Base-by-base conservation (phyloP, 2,888 invertebrate genomes). In the Glyphotaelius pellucidus region DNA sequence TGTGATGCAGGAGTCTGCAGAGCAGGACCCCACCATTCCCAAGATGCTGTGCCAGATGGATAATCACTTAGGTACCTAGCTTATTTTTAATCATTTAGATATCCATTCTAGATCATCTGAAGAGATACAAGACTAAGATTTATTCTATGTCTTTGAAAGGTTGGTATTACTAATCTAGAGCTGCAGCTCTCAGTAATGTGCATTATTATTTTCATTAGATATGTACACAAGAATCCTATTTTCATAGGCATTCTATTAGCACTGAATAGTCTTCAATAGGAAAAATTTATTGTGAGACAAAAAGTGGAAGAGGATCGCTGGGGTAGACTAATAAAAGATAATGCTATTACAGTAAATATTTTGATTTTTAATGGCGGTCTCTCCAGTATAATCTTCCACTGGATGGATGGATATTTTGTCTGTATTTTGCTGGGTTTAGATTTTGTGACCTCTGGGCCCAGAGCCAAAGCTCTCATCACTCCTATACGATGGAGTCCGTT, bases 41-140 rank as follows among this genome's bases (percentile, higher is more conserved):
- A 99, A 98, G 96, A 97, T 99, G 97, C 96, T 99, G 0, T 99
- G 99, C 95, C 99, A 99, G 96, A 98, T 99, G 97, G 99, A 99
- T 95, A 99, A 99, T 95, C 99, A 99, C 95, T 96, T 99, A 95
- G 98, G 98, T 98, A 81, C 30, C 32, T 32, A 81, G 32, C 5
- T 80, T 30, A 30, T 80, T 80, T 31, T 80, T 14, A 80, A 31
- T 81, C 31, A 0, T 81, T 81, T 96, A 94, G 93, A 91, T 90
- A 14, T 86, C 15, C 52, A 35, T 38, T 86, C 42, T 35, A 67
- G 25, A 25, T 25, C 67, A 5, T 67, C 25, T 83, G 83, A 35
- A 25, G 25, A 67, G 7, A 67, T 67, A 19, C 52, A 67, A 67
- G 4, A 52, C 52, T 19, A 52, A 19, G 19, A 67, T 67, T 67